Conservation (phyloP, 2,888 invertebrate species). For the Tetranychus truncatus region DNA sequence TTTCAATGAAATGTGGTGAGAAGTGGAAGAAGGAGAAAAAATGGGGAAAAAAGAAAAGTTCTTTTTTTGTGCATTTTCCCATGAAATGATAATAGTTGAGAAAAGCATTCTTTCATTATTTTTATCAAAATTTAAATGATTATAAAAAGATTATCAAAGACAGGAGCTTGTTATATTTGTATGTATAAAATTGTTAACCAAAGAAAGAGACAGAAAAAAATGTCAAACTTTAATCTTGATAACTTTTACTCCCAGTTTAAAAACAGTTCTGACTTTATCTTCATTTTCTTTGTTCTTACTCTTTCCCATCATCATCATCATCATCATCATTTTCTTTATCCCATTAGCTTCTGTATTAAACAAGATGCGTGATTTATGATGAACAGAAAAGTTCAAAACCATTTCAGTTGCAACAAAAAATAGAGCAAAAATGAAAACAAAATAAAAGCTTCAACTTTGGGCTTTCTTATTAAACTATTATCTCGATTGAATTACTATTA, state of each 20-base stretch:
- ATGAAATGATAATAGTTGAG: background rate
- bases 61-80: too few species aligned
- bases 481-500: too few species aligned
- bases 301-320: background rate
- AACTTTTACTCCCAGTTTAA: background rate
- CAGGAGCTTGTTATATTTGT: background rate
- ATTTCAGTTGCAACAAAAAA: too few species aligned
- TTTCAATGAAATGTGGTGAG: slow-evolving; percentile 1
- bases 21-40: background rate
- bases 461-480: too few species aligned
- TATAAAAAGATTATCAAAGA: background rate
- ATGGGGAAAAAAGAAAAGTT: too few species aligned
- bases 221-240: background rate
- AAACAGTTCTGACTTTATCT: background rate
- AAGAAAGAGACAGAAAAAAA: background rate
- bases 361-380: background rate
- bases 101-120: background rate
- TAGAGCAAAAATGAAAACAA: too few species aligned
- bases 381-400: background rate
- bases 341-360: background rate
- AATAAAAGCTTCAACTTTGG: too few species aligned
- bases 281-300: background rate
- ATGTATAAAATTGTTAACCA: background rate
- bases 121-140: background rate
- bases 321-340: background rate